phyloP scores from a whole-genome alignment of 2,113 vertebrate genomes.

The Ursus arctos region DNA sequence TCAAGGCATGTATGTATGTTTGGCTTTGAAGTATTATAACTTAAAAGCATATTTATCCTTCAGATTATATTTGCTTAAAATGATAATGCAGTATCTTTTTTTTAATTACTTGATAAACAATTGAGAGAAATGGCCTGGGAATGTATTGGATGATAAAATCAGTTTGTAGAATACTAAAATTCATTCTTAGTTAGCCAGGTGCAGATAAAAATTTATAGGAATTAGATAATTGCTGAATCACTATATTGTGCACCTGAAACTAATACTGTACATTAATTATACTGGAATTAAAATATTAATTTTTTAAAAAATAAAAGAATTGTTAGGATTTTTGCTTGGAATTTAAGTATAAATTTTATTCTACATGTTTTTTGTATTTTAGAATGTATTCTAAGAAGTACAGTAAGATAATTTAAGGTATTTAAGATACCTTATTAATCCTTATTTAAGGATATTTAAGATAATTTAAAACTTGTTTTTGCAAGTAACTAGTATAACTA shows the following conservation, averaged over 20 bases:
- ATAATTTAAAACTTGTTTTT: slow-evolving; percentile 39
- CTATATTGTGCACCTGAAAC: neutral
- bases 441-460: neutral
- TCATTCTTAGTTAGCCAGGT: neutral
- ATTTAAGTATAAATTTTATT: slow-evolving; percentile 25
- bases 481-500: neutral
- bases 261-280: neutral
- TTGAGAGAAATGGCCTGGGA: neutral
- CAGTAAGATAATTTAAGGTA: neutral
- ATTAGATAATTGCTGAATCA: neutral
- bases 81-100: neutral
- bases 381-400: neutral
- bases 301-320: neutral
- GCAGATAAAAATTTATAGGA: neutral
- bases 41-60: neutral
- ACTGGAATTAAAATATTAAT: neutral
- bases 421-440: too few species aligned
- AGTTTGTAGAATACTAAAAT: slow-evolving; percentile 27
- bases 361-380: neutral
- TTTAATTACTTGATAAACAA: neutral
- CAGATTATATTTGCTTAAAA: neutral
- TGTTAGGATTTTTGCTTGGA: slow-evolving; percentile 11
- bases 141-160: neutral
- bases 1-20: neutral
- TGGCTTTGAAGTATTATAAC: neutral